Conservation (phyloP, 2,888 invertebrate species). For the Epistrophe grossulariae region DNA sequence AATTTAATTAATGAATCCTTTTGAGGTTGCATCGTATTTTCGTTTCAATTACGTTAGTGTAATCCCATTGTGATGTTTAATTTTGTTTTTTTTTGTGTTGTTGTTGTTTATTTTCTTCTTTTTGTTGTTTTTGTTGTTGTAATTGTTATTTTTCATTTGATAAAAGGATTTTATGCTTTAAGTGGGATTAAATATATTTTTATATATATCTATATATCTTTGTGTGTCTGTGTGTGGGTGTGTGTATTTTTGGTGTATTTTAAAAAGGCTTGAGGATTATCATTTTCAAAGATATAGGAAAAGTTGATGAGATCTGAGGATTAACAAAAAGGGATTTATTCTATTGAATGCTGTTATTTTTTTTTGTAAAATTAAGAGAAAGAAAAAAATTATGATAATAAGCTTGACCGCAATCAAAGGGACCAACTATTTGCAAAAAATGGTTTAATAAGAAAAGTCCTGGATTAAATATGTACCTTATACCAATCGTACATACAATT, state of each 20-base stretch:
- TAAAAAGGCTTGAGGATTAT: constrained; percentile 18
- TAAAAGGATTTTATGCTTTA: constrained; percentile 28
- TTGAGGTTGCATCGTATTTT: constrained; percentile 48
- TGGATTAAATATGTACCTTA: neutral
- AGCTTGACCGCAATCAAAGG: neutral
- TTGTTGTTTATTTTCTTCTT: neutral
- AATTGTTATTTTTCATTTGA: constrained; percentile 10
- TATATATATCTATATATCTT: neutral
- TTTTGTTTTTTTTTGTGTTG: neutral
- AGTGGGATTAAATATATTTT: constrained; percentile 32
- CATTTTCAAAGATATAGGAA: neutral
- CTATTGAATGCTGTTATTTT: neutral
- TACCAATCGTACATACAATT: too few species aligned
- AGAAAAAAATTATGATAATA: neutral
- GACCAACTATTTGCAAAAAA: neutral
- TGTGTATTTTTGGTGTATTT: neutral
- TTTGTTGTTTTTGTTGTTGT: neutral
- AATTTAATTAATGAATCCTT: constrained; percentile 69
- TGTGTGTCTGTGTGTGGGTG: neutral
- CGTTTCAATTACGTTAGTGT: constrained; percentile 42
- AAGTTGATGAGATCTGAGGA: constrained; percentile 10
- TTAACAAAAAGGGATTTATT: neutral
- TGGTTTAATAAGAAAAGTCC: neutral
- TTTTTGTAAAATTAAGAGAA: neutral
- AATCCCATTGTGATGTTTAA: constrained; percentile 32